A percentile compares a stretch with the other conserved stretches of the same genome.
Conservation (phyloP, 2,888 invertebrate species). For the Nephrotoma guestfalica region DNA sequence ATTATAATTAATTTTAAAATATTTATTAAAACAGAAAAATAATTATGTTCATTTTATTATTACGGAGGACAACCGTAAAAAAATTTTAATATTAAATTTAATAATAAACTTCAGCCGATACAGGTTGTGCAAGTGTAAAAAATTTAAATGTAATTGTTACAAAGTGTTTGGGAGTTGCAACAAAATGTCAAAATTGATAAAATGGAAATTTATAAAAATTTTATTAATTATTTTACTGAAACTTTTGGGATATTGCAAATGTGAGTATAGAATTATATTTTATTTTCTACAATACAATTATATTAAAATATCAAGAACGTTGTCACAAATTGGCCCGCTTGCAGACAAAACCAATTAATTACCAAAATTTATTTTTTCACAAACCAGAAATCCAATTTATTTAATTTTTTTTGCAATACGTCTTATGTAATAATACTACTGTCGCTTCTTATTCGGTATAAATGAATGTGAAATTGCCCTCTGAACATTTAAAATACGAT, state of each 20-base stretch:
- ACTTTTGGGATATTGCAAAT: neutral
- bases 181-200: neutral
- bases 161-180: neutral
- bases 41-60: neutral
- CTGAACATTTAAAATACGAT: neutral
- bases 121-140: neutral
- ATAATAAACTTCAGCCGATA: too few species aligned
- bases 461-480: neutral
- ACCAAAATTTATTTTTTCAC: neutral
- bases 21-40: neutral
- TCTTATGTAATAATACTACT: neutral
- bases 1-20: neutral
- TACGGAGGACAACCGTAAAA: neutral
- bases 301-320: too few species aligned
- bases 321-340: too few species aligned
- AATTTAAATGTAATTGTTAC: neutral
- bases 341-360: neutral
- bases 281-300: too few species aligned
- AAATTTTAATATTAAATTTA: neutral
- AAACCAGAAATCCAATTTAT: neutral
- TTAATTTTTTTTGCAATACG: neutral
- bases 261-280: neutral
- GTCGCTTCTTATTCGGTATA: neutral
- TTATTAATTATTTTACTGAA: neutral
- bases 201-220: neutral